Percentiles rank a stretch among this genome's conserved stretches.
Conservation (phyloP, 2,888 invertebrate species). For the Lithosia quadra region DNA sequence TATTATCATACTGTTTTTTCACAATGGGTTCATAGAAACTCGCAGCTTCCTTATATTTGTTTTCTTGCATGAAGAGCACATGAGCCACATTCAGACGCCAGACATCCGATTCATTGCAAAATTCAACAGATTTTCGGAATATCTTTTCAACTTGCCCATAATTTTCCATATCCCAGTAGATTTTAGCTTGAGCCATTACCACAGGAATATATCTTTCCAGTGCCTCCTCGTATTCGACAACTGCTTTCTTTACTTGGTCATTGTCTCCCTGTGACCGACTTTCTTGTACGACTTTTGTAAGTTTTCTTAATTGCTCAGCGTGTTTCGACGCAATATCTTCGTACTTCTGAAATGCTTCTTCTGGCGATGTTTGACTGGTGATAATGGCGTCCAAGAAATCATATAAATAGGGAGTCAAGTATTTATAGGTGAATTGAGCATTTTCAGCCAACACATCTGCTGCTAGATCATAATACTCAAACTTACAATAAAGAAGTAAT, state of each 20-base stretch:
- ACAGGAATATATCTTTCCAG: slow-evolving; percentile 98
- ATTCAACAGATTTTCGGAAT: slow-evolving; percentile 98
- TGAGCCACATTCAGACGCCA: slow-evolving; percentile 99
- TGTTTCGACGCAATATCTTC: slow-evolving; percentile 97
- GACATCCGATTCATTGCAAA: slow-evolving; percentile 98
- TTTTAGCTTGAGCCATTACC: slow-evolving; percentile 99
- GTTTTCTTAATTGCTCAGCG: slow-evolving; percentile 95
- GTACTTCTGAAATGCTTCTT: slow-evolving; percentile 97
- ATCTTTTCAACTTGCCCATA: slow-evolving; percentile 98
- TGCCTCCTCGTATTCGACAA: slow-evolving; percentile 96
- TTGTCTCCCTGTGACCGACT: slow-evolving; percentile 96
- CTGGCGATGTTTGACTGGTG: slow-evolving; percentile 98
- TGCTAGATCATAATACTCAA: slow-evolving; percentile 98
- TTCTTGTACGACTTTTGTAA: slow-evolving; percentile 98
- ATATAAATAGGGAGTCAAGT: slow-evolving; percentile 96
- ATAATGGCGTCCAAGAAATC: slow-evolving; percentile 98
- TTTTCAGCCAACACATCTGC: slow-evolving; percentile 99
- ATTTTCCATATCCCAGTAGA: slow-evolving; percentile 99
- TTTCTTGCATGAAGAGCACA: slow-evolving; percentile 99
- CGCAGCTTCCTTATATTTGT: slow-evolving; percentile 98
- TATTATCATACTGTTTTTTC: slow-evolving; percentile 97
- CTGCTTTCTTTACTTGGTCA: slow-evolving; percentile 94
- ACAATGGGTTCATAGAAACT: slow-evolving; percentile 99
- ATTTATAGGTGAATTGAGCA: slow-evolving; percentile 98
- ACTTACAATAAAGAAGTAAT: slow-evolving; percentile 97